Conservation (phyloP, 2,797 vertebrate species). For the Alosa sapidissima region DNA sequence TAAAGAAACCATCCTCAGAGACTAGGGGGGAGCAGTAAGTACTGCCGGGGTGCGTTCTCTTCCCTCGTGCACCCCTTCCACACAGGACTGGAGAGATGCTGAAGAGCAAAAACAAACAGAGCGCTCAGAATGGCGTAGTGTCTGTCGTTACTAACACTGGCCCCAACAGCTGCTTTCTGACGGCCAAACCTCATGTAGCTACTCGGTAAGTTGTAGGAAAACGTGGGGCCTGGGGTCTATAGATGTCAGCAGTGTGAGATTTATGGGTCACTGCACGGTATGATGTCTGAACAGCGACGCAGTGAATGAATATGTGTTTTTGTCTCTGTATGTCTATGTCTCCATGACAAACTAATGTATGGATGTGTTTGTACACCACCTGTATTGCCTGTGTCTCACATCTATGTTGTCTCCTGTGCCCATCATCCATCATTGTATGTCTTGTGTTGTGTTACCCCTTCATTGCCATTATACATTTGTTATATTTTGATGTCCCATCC, state of each 20-base stretch:
- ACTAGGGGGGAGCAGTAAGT: constrained; percentile 5
- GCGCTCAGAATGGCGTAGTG: constrained; percentile 31
- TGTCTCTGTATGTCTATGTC: background rate
- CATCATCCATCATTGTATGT: background rate
- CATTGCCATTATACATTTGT: background rate
- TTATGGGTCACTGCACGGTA: background rate
- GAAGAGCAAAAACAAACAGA: constrained; percentile 43
- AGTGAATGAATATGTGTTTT: background rate
- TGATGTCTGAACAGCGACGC: background rate
- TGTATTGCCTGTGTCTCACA: background rate
- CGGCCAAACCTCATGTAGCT: constrained; percentile 33
- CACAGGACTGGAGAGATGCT: constrained; percentile 45
- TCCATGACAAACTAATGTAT: background rate
- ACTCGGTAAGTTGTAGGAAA: constrained; percentile 44
- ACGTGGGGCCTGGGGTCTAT: background rate
- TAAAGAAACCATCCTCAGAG: background rate
- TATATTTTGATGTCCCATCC: background rate
- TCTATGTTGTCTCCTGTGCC: background rate
- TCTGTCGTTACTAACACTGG: background rate
- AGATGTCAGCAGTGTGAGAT: background rate
- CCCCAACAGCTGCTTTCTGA: constrained; percentile 38
- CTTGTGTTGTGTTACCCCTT: background rate
- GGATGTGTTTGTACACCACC: background rate
- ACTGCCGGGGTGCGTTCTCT: background rate
- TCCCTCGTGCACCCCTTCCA: background rate